These are phyloP conservation scores for Anarrhichthys ocellatus DNA, from an alignment of 2,113 vertebrate species.

Conservation along the genomic window DNA sequence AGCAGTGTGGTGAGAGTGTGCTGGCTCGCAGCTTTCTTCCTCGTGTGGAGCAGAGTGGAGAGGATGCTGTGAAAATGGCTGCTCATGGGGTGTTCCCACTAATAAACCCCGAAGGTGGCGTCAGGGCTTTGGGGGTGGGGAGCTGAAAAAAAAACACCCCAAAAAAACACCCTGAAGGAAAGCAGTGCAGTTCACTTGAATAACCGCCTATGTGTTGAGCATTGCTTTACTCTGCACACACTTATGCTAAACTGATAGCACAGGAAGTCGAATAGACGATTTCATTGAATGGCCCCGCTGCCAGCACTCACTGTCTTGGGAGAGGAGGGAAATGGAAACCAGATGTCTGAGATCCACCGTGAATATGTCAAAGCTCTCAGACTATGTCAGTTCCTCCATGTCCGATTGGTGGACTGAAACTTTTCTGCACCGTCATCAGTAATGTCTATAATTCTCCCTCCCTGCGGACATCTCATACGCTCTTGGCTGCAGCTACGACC, in stretches of 20 bases:
- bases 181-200: constrained; percentile 34
- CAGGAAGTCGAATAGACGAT: constrained; percentile 80
- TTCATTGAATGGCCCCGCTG: constrained; percentile 77
- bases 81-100: constrained; percentile 64
- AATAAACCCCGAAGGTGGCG: constrained; percentile 67
- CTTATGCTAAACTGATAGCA: constrained; percentile 75
- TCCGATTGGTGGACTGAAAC: constrained; percentile 71
- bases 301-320: constrained; percentile 77
- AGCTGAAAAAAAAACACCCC: neutral
- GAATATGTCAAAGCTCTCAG: constrained; percentile 82
- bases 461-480: constrained; percentile 57
- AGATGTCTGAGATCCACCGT: constrained; percentile 81
- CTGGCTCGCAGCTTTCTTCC: constrained; percentile 50
- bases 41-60: constrained; percentile 43
- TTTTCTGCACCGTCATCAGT: constrained; percentile 80
- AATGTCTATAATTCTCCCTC: constrained; percentile 65
- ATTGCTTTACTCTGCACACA: constrained; percentile 48
- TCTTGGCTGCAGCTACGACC: constrained; percentile 56
- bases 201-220: constrained; percentile 50
- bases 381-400: constrained; percentile 77
- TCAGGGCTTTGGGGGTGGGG: constrained; percentile 38
- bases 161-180: constrained; percentile 1
- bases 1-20: constrained; percentile 78
- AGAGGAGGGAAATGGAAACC: constrained; percentile 81
- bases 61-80: constrained; percentile 77